Evolutionary conservation across 2,113 vertebrate genomes (phyloP).

Genomic region (Myiagra hebetior): DNA sequence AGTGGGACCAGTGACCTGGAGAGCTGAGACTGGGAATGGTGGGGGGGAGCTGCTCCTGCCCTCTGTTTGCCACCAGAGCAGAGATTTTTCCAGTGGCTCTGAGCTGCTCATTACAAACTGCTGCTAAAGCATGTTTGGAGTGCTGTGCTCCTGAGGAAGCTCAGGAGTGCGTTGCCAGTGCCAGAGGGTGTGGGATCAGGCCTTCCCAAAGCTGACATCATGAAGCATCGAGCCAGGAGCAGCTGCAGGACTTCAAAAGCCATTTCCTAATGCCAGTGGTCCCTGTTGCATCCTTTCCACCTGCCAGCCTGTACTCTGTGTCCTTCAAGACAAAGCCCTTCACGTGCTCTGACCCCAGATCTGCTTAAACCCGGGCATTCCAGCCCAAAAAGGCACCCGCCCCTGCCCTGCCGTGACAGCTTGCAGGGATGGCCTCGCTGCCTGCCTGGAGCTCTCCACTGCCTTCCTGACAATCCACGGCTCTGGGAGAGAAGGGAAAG

Average conservation of each 20-base stretch:
- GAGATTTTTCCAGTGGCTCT: not conserved
- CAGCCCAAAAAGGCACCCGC: not conserved
- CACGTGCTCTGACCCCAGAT: not conserved
- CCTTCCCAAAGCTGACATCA: not conserved
- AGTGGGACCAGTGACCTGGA: fast-evolving
- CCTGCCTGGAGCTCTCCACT: not conserved
- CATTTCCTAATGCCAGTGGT: not conserved
- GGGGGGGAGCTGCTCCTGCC: not conserved
- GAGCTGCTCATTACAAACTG: not conserved
- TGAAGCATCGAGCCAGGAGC: not conserved
- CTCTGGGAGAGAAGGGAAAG: not conserved
- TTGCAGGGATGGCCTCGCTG: not conserved
- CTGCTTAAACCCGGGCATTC: not conserved
- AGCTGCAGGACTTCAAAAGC: not conserved
- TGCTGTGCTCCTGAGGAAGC: not conserved
- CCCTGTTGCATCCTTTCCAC: not conserved
- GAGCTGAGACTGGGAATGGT: fast-evolving
- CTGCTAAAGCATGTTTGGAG: not conserved
- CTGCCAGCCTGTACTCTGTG: not conserved
- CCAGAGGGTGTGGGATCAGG: not conserved
- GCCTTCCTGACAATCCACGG: fast-evolving
- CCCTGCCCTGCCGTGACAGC: fast-evolving
- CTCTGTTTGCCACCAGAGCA: not conserved
- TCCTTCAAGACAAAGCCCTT: not conserved
- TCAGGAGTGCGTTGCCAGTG: not conserved